Evolutionary conservation across 1,140 invertebrate species (phyloP), one percentile per base, ranked within the genome.

Genomic region (Bombyx mori): DNA sequence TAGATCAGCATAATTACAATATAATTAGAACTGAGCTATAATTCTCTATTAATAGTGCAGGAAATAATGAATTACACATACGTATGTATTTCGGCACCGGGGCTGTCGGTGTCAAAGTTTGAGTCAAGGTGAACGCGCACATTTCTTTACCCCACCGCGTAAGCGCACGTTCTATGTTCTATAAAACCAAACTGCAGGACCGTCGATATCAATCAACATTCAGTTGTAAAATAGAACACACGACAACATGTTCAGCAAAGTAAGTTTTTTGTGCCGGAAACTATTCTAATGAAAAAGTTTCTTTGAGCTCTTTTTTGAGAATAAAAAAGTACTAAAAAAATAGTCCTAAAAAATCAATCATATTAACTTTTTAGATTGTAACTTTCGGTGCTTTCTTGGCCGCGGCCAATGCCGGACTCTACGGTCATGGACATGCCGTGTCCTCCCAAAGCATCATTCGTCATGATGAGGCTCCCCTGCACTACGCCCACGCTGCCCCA

Each of bases 371-470:
- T 42, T 56, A 77, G 75, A 68, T 77, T 48, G 47, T 75, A 58
- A 68, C 68, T 53, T 58, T 76, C 57, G 64, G 71, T 46, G 75
- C 79, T 35, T 46, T 82, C 35, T 52, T 77, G 57, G 75, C 72
- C 7, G 75, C 66, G 10, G 75, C 75, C 55, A 79, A 67, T 56
- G 78, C 71, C 35, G 72, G 68, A 48, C 59, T 64, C 7, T 62
- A 69, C 18, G 69, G 71, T 26, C 65, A 71, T 48, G 77, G 75
- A 7, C 71, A 69, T 43, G 80, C 77, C 12, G 73, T 82, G 52
- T 88, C 85, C 8, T 81, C 79, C n/a, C 83, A 86, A 52, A 86
- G 73, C 70, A 79, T 82, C 55, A 65, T 83, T 8, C 80, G 71
- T 49, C 83, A 86, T 57, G 79, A 79, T 52, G 71, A 69, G 7